These are phyloP conservation scores for Helleia helle DNA, from an alignment of 2,888 invertebrate species.

Conservation along the genomic window DNA sequence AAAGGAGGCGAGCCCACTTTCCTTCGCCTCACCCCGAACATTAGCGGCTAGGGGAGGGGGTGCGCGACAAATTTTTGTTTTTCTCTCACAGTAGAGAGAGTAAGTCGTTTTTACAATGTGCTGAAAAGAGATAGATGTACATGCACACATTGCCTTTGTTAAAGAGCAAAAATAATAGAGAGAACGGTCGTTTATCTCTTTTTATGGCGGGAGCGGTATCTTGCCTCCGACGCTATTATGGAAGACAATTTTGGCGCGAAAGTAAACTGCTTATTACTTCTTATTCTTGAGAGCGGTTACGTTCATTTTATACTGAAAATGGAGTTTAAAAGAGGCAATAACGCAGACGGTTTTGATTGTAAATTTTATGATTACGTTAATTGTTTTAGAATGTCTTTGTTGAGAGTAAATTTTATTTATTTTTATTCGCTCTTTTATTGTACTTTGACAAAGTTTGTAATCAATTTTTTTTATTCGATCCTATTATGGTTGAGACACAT, in stretches of 20 bases:
- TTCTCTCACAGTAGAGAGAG: constrained; percentile 51
- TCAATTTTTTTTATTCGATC: too few relatives aligned
- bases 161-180: constrained; percentile 74
- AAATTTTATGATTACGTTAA: constrained; percentile 1
- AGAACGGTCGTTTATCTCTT: constrained; percentile 72
- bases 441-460: too few relatives aligned
- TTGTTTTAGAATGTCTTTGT: constrained; percentile 5
- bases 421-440: too few relatives aligned
- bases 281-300: constrained; percentile 53
- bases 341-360: constrained; percentile 12
- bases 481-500: too few relatives aligned
- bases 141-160: constrained; percentile 71
- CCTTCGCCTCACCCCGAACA: constrained; percentile 53
- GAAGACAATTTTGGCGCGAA: constrained; percentile 73
- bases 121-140: constrained; percentile 58
- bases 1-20: constrained; percentile 53
- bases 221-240: constrained; percentile 67
- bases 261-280: constrained; percentile 73
- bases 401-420: not conserved
- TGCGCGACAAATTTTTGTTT: constrained; percentile 65
- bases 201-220: constrained; percentile 70
- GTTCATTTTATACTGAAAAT: constrained; percentile 26
- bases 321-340: constrained; percentile 20
- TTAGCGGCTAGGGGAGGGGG: constrained; percentile 57
- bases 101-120: constrained; percentile 26